A percentile compares a stretch with the other conserved stretches of the same genome.
phyloP scores from a whole-genome alignment of 2,888 invertebrate genomes.

The Hypselothyrea guttata region DNA sequence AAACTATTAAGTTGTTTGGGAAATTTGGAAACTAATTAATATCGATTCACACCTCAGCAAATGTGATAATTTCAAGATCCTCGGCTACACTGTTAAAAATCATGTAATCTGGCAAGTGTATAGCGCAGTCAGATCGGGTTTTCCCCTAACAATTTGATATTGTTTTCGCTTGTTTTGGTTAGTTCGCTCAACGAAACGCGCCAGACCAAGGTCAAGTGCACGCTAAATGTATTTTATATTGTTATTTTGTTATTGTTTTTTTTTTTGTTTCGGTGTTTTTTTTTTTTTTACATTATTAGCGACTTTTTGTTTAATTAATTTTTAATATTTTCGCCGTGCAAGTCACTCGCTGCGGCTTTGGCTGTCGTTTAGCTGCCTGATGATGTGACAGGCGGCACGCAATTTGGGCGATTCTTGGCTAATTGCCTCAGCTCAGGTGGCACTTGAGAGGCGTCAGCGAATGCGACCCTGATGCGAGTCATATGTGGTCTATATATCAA shows the following conservation, averaged over 20 bases:
- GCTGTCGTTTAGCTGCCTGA: no score
- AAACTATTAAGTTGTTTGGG: no score
- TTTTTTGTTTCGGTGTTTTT: no score
- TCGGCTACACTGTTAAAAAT: no score
- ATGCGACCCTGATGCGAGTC: slow-evolving; percentile 21
- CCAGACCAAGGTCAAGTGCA: slow-evolving; percentile 69
- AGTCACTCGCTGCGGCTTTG: slow-evolving; percentile 39
- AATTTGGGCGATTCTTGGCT: slow-evolving; percentile 64
- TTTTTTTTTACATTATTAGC: slow-evolving; percentile 58
- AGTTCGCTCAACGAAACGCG: slow-evolving; percentile 35
- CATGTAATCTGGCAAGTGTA: slow-evolving; percentile 14
- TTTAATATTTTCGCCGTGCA: slow-evolving; percentile 62
- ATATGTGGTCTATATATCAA: no score
- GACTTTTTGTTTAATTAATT: slow-evolving; percentile 74
- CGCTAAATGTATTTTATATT: slow-evolving; percentile 69
- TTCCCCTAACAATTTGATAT: slow-evolving; percentile 24
- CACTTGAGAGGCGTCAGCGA: slow-evolving; percentile 15
- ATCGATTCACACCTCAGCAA: no score
- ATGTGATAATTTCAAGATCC: no score
- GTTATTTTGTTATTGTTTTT: slow-evolving; percentile 20
- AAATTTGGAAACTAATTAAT: no score
- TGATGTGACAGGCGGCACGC: slow-evolving; percentile 71
- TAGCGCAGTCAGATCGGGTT: background rate
- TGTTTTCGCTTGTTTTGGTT: slow-evolving; percentile 43
- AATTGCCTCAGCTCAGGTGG: slow-evolving; percentile 41